These are phyloP conservation scores for Babyrousa celebensis DNA, from an alignment of 2,797 vertebrate species.

Conservation along the genomic window DNA sequence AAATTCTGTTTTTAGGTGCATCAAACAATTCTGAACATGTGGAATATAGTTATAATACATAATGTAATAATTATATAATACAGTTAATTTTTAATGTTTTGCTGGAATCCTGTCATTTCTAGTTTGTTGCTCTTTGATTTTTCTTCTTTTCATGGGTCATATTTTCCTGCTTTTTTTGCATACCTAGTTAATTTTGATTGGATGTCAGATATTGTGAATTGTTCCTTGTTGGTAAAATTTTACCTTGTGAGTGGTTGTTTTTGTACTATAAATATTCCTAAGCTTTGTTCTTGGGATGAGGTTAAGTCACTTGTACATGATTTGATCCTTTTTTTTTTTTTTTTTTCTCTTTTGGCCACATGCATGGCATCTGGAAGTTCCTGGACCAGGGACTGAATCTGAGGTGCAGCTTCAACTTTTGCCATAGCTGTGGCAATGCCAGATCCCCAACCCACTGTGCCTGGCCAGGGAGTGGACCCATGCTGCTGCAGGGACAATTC, in stretches of 20 bases:
- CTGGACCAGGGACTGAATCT: too few species aligned
- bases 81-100: slow-evolving; percentile 59
- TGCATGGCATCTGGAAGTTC: too few species aligned
- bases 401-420: too few species aligned
- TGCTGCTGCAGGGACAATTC: too few species aligned
- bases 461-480: too few species aligned
- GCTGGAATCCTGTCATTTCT: slow-evolving; percentile 30
- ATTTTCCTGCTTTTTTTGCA: slow-evolving; percentile 12
- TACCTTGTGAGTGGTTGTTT: slow-evolving; percentile 31
- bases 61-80: not conserved
- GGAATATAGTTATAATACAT: not conserved
- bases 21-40: slow-evolving; percentile 11
- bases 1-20: slow-evolving; percentile 6
- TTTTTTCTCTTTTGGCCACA: not conserved
- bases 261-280: slow-evolving; percentile 29
- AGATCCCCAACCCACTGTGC: too few species aligned
- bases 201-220: slow-evolving; percentile 18
- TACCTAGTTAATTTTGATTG: slow-evolving; percentile 59
- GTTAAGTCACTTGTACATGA: slow-evolving; percentile 26
- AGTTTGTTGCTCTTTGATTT: not conserved
- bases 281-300: slow-evolving; percentile 39
- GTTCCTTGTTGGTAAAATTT: slow-evolving; percentile 58
- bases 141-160: slow-evolving; percentile 15
- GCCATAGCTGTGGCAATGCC: too few species aligned
- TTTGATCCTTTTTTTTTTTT: not conserved